Base-by-base conservation (phyloP, 2,888 invertebrate genomes). In the Siphlonurus alternatus region DNA sequence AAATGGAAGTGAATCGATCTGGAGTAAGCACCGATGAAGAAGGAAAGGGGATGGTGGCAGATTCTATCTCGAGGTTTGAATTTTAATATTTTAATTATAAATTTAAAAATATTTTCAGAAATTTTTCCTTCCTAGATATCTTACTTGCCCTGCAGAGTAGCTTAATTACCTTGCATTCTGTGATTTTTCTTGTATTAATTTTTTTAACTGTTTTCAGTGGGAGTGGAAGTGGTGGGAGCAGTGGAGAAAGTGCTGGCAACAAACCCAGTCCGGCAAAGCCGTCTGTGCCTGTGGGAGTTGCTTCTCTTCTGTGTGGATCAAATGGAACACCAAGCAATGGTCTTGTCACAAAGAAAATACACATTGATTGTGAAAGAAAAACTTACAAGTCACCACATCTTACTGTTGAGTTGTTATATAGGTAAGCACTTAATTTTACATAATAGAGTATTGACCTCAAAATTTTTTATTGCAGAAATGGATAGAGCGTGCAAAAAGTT, bases 361-460 rank as follows among this genome's bases (percentile, higher is more conserved):
- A 38, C 38, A 10, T 15, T 10, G 38, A 38, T 38, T 38, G 38
- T 54, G 22, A 54, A 25, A 25, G 23, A 19, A 61, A 61, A 23
- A 74, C 73, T 38, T 77, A 79, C 25, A 80, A 80, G 60, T 75
- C 78, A 3, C 77, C 79, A 0, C 79, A 79, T 20, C 74, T 86
- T 10, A 86, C 86, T 0, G 82, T 84, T 72, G 80, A 79, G 0
- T 70, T 85, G 59, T 73, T 86, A 2, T 79, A 76, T 64, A 79
- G 77, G 79, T 79, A 72, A 71, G 69, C 65, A n/a, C n/a, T n/a
- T n/a, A n/a, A n/a, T n/a, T n/a, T n/a, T n/a, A n/a, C n/a, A n/a
- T n/a, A n/a, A n/a, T n/a, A n/a, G n/a, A n/a, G n/a, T n/a, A n/a
- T n/a, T n/a, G n/a, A n/a, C n/a, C n/a, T n/a, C n/a, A n/a, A n/a